Conservation (phyloP, 2,888 invertebrate species). For the Parapristionchus giblindavisi region DNA sequence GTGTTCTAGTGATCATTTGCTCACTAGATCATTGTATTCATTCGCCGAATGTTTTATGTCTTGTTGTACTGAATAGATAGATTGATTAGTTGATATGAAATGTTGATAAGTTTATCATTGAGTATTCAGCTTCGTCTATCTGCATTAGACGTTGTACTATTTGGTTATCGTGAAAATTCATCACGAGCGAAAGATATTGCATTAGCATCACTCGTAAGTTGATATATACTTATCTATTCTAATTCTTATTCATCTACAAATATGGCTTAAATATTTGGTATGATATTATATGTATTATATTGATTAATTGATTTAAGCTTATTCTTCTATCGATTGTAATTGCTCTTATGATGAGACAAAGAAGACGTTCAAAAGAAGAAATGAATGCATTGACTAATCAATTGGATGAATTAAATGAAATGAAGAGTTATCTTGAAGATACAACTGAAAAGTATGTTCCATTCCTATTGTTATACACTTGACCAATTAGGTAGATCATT, state of each 20-base stretch:
- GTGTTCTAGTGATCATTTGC: neutral
- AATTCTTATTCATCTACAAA: neutral
- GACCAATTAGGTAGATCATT: too few species aligned
- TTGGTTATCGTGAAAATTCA: conserved; percentile 87
- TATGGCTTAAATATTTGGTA: neutral
- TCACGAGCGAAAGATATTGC: conserved; percentile 60
- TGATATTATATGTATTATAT: neutral
- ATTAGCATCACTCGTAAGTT: conserved; percentile 55
- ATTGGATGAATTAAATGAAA: conserved; percentile 80
- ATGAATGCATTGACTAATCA: conserved; percentile 56
- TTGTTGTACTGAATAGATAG: neutral
- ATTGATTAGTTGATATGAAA: neutral
- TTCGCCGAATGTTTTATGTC: neutral
- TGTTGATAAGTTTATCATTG: conserved; percentile 71
- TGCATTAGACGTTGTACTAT: conserved; percentile 97
- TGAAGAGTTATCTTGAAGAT: conserved; percentile 93
- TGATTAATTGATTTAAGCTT: conserved; percentile 37
- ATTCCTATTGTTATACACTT: neutral
- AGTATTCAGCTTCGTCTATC: conserved; percentile 76
- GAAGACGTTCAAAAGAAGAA: conserved; percentile 48
- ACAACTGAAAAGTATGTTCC: conserved; percentile 74
- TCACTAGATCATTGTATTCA: neutral
- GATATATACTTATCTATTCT: neutral
- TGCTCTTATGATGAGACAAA: conserved; percentile 47
- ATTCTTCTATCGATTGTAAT: conserved; percentile 71